Base-by-base conservation (phyloP, 1,140 invertebrate genomes). In the Colletes gigas region DNA sequence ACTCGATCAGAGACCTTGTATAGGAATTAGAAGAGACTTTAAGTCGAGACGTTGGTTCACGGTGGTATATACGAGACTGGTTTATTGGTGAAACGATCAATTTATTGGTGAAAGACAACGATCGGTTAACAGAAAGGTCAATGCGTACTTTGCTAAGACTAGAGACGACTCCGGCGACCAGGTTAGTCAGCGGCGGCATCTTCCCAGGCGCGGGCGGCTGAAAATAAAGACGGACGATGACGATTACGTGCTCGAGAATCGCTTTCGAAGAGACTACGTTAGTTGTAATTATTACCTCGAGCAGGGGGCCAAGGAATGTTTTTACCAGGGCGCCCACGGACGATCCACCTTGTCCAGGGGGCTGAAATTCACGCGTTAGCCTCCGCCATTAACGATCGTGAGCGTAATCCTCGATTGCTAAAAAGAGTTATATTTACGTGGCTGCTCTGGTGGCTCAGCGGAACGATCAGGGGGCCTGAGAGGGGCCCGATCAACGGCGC, bases 401-500 rank as follows among this genome's bases (percentile, higher is more conserved):
- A 57, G 1, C 39, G 30, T 12, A 39, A 57, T 1, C 4, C 15
- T 3, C 4, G 0, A 41, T 6, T 2, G n/a, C 10, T n/a, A 6
- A 15, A 15, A 12, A 3, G 17, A 14, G 5, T 21, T 10, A 14
- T 70, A 57, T 90, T 88, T 87, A 93, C 93, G 8, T 89, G 89
- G 72, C 91, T 93, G 50, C 82, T 91, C 19, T 88, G 71, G 47
- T 86, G 81, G 19, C 90, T 88, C 44, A 92, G 14, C 3, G 93
- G 93, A 3, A 90, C 90, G 30, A 90, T 79, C 3, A 93, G 4
- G 0, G 93, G 92, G 4, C 90, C 92, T 0, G 88, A 15, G 3
- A 93, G 73, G 0, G 92, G 92, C 1, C 92, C 92, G 50, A 91
- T 89, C 7, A 93, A 74, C 4, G 93, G 93, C 0, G 85, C 91